Evolutionary conservation across 2,888 invertebrate genomes (phyloP), one percentile per base, ranked within the genome.

Genomic region (Operophtera brumata): DNA sequence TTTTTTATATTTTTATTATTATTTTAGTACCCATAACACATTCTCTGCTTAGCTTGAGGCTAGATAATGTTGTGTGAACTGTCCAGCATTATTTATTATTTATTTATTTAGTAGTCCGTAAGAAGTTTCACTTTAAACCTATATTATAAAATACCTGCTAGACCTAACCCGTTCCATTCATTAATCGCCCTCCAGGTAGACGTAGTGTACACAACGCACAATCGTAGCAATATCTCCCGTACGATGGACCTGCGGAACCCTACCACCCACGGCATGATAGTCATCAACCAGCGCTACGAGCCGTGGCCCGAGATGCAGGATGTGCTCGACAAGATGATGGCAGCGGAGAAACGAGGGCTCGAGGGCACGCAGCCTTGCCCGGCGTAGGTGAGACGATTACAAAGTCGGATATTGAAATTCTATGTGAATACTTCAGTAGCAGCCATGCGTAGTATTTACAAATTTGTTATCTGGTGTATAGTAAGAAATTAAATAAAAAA

Each of bases 241-340:
- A 86, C 82, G 1, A 88, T 88, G 87, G 75, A 90, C 67, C 72
- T 90, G 39, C 74, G 84, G 6, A 59, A 79, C 57, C 90, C 89
- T 0, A 56, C 77, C 0, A 43, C 73, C 1, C 81, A 86, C 71
- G 89, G 89, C 73, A 0, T 84, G 1, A 0, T 82, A 0, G 71
- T 69, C 47, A 80, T 86, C 60, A 78, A 84, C 68, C 86, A 88
- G 69, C 73, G 75, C 2, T 86, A 86, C 66, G 77, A 79, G 56
- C 86, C 88, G 6, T 90, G 89, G 89, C 70, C 66, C 0, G 74
- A 76, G 63, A 75, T 76, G 76, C 67, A 83, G 55, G 78, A 80
- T 25, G 71, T 73, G 0, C 74, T 86, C 0, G 88, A 90, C 61
- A 86, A 84, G 71, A 81, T 90, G 81, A 9, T 0, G 0, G 35